Evolutionary conservation across 1,140 invertebrate species (phyloP).

Genomic region (Drosophila quadrilineata): DNA sequence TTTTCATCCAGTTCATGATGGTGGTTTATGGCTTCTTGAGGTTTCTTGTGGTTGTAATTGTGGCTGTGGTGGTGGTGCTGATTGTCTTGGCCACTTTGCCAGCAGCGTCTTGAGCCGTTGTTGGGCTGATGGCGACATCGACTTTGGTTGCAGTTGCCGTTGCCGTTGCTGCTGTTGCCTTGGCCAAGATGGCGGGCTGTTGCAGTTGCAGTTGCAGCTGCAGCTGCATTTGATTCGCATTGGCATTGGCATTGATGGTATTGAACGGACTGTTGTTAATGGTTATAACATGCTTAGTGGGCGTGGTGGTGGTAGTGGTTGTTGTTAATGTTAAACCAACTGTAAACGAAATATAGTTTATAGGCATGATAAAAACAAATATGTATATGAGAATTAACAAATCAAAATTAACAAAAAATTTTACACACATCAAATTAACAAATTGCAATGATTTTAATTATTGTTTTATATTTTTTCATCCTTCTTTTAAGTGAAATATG

Average conservation of each 20-base stretch:
- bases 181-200: no score
- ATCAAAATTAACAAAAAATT: background rate
- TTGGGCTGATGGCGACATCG: slow-evolving; percentile 31
- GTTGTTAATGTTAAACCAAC: slow-evolving; percentile 70
- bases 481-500: background rate
- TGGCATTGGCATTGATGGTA: slow-evolving; percentile 36
- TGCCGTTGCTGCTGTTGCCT: slow-evolving; percentile 40
- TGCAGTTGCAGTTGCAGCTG: slow-evolving; percentile 34
- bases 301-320: slow-evolving; percentile 66
- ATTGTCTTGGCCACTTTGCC: slow-evolving; percentile 16
- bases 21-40: slow-evolving; percentile 40
- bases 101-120: slow-evolving; percentile 3
- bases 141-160: slow-evolving; percentile 41
- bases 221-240: background rate
- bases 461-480: no score
- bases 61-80: slow-evolving; percentile 35
- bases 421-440: no score
- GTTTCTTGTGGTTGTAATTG: slow-evolving; percentile 33
- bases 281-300: slow-evolving; percentile 77
- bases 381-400: slow-evolving; percentile 16
- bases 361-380: slow-evolving; percentile 53
- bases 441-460: no score
- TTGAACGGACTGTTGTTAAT: slow-evolving; percentile 74
- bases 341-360: slow-evolving; percentile 80
- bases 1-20: no score